Percentiles rank a stretch among this genome's conserved stretches.
Evolutionary conservation across 23 tunicate genomes (phyloP).

Genomic region (Oikopleura vanhoeffeni): DNA sequence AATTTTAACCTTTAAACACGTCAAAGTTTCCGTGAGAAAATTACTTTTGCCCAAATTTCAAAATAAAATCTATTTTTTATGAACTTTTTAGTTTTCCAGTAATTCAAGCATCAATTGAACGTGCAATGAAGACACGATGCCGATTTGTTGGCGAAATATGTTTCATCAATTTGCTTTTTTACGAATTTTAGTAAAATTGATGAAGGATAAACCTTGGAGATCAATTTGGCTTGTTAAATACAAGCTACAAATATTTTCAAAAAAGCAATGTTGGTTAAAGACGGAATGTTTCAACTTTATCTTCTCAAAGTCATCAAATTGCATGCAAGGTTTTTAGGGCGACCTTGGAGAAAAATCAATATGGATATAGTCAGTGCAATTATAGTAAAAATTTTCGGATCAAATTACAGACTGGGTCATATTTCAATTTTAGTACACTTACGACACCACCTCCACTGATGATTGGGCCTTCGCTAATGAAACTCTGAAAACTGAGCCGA

Average conservation of each 20-base stretch:
- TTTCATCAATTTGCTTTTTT: conserved; percentile 55
- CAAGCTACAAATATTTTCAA: conserved; percentile 73
- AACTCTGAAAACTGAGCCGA: not conserved
- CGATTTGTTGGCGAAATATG: conserved; percentile 63
- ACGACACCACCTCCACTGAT: conserved; percentile 53
- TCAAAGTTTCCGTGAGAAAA: no score
- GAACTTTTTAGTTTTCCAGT: not conserved
- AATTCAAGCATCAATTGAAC: not conserved
- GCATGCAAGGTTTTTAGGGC: conserved; percentile 70
- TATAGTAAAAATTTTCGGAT: conserved; percentile 38
- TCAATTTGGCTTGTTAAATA: conserved; percentile 82
- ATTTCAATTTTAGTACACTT: not conserved
- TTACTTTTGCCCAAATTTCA: no score
- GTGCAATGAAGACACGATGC: not conserved
- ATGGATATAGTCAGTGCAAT: conserved; percentile 76
- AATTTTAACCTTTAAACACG: no score
- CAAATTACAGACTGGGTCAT: not conserved
- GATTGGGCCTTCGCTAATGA: conserved; percentile 90
- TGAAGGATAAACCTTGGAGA: conserved; percentile 73
- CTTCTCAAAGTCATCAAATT: conserved; percentile 63
- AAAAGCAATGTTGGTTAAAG: conserved; percentile 57
- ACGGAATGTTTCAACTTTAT: conserved; percentile 68
- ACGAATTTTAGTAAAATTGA: conserved; percentile 62
- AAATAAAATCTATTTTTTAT: no score
- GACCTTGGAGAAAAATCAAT: conserved; percentile 73